A percentile compares a stretch with the other conserved stretches of the same genome.
phyloP scores from a whole-genome alignment of 2,113 vertebrate genomes.

The Sinocyclocheilus anophthalmus region DNA sequence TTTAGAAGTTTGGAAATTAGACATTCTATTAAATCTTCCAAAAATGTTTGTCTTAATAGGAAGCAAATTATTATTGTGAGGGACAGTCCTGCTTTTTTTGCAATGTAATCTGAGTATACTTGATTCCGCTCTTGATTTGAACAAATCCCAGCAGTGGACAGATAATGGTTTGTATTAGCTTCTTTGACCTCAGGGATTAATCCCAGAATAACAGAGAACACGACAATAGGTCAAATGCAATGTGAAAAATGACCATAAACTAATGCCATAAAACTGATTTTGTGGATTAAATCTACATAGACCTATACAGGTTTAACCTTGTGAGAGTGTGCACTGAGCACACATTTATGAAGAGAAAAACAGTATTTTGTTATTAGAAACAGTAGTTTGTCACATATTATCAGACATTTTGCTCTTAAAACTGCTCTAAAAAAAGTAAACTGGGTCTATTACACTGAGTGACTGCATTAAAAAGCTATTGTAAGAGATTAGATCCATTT shows the following conservation, averaged over 20 bases:
- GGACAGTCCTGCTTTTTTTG: conserved; percentile 1
- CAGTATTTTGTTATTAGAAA: not conserved
- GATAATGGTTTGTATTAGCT: conserved; percentile 55
- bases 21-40: not conserved
- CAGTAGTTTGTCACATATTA: not conserved
- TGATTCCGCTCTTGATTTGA: conserved; percentile 34
- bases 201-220: conserved; percentile 34
- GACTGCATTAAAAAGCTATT: conserved; percentile 26
- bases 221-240: not conserved
- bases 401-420: not conserved
- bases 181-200: conserved; percentile 44
- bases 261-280: conserved; percentile 7
- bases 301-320: not conserved
- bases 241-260: not conserved
- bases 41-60: conserved; percentile 3
- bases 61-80: conserved; percentile 17
- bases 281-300: not conserved
- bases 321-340: not conserved
- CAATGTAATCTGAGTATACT: conserved; percentile 35
- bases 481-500: conserved; percentile 27
- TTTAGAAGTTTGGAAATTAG: not conserved
- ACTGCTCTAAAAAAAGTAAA: conserved; percentile 18
- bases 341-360: not conserved
- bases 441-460: conserved; percentile 34
- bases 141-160: conserved; percentile 48